phyloP scores from a whole-genome alignment of 2,797 vertebrate genomes.

The Tragopan temminckii region DNA sequence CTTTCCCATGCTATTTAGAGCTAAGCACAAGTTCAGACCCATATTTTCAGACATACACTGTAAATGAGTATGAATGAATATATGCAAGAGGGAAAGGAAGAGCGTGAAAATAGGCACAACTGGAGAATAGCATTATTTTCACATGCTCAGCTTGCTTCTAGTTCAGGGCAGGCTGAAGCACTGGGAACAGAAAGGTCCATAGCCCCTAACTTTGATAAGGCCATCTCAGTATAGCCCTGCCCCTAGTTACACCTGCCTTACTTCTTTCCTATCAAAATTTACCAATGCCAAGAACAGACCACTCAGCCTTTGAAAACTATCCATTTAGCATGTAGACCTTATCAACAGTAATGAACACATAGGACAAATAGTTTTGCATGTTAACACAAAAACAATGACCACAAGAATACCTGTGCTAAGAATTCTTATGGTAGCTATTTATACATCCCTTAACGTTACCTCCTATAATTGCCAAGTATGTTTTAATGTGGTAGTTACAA shows the following conservation, averaged over 20 bases:
- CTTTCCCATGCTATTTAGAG: not conserved
- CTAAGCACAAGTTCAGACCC: not conserved
- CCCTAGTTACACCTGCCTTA: not conserved
- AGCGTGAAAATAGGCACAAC: not conserved
- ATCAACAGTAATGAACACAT: not conserved
- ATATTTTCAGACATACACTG: rapidly evolving
- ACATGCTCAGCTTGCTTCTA: not conserved
- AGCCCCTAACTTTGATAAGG: rapidly evolving
- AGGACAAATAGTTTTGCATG: not conserved
- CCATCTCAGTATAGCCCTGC: no score
- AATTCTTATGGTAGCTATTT: not conserved
- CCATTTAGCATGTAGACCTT: not conserved
- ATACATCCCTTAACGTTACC: not conserved
- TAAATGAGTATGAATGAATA: rapidly evolving
- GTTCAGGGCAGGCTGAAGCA: not conserved
- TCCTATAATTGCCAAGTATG: not conserved
- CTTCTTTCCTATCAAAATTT: not conserved
- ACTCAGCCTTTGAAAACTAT: not conserved
- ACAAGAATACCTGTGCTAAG: not conserved
- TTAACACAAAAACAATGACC: not conserved
- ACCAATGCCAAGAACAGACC: not conserved
- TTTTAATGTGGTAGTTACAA: not conserved
- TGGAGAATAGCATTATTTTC: not conserved
- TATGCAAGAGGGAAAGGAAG: not conserved
- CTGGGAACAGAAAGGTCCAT: not conserved